Conservation (phyloP, 2,113 vertebrate genomes). For the Hystrix cristata region DNA sequence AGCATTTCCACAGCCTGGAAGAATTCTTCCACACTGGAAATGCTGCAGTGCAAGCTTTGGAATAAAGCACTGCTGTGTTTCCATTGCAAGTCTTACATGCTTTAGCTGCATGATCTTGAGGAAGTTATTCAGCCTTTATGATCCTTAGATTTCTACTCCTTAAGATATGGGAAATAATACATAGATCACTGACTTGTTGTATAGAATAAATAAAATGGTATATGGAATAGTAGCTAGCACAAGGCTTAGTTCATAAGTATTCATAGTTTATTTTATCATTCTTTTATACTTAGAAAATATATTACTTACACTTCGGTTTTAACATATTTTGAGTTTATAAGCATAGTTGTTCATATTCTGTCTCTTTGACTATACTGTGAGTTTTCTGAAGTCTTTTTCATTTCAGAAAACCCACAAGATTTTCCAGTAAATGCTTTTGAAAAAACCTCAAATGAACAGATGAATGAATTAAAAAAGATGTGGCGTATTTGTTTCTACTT, state of each 20-base stretch:
- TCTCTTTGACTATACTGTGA: background rate
- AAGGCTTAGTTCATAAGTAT: background rate
- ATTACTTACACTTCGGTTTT: conserved; percentile 3
- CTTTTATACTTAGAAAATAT: conserved; percentile 47
- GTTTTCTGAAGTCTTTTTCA: conserved; percentile 31
- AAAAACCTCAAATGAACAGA: background rate
- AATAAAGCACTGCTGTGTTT: background rate
- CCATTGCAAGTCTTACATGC: background rate
- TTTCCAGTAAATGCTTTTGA: background rate
- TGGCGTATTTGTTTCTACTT: conserved; percentile 14
- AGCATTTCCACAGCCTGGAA: background rate
- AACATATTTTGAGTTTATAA: background rate
- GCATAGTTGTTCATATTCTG: background rate
- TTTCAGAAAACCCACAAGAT: background rate
- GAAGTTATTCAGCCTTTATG: background rate
- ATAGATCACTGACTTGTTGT: background rate
- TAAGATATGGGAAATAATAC: conserved; percentile 8
- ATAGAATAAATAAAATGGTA: background rate
- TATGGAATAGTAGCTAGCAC: background rate
- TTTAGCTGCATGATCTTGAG: background rate
- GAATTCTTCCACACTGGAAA: background rate
- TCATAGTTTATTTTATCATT: background rate
- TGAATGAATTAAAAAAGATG: background rate
- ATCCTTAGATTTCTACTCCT: background rate
- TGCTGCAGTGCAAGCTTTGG: background rate